A percentile compares a stretch with the other conserved stretches of the same genome.
These are phyloP conservation scores for Capromys pilorides DNA, from an alignment of 2,797 vertebrate species.

Conservation along the genomic window DNA sequence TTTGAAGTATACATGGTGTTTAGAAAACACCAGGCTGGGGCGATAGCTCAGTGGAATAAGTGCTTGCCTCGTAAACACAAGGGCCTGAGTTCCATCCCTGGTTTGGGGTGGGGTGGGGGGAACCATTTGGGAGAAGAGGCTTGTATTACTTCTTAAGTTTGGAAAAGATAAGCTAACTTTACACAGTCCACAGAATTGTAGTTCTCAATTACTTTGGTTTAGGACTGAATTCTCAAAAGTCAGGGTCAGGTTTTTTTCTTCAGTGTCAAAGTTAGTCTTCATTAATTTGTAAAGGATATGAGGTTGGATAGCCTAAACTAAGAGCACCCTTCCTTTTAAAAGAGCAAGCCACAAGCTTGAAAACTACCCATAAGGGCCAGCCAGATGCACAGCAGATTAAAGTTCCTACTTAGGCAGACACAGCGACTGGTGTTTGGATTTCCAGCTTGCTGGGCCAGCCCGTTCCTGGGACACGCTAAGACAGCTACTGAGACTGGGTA, in stretches of 20 bases:
- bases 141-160: neutral
- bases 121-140: slow-evolving; percentile 2
- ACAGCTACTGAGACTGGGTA: too few relatives aligned
- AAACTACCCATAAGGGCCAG: neutral
- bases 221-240: neutral
- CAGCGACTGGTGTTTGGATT: too few relatives aligned
- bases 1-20: slow-evolving; percentile 28
- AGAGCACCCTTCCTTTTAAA: slow-evolving; percentile 1
- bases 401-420: too few relatives aligned
- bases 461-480: too few relatives aligned
- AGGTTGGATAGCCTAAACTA: neutral
- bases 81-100: too few relatives aligned
- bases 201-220: neutral
- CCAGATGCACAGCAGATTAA: too few relatives aligned
- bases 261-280: neutral
- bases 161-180: slow-evolving; percentile 51
- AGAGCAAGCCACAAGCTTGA: neutral
- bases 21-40: neutral
- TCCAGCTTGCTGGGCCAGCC: too few relatives aligned
- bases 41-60: too few relatives aligned
- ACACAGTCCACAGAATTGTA: neutral
- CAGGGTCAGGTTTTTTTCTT: neutral
- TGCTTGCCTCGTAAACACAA: too few relatives aligned
- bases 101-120: too few relatives aligned
- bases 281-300: neutral